phyloP scores from a whole-genome alignment of 1,140 invertebrate genomes.

The Drosophila ogumai region DNA sequence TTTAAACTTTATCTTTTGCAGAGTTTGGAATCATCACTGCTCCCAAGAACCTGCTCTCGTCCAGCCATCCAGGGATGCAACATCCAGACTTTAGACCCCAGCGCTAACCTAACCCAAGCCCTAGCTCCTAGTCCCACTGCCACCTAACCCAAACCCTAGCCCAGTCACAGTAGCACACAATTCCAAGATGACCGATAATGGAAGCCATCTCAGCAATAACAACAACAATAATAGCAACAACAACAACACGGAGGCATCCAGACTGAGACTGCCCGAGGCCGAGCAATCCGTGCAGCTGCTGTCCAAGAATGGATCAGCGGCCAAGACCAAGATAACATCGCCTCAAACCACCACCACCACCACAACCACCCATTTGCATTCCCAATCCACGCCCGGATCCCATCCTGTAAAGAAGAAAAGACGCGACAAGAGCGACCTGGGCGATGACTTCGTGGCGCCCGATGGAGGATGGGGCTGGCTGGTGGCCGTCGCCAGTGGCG shows the following conservation, averaged over 20 bases:
- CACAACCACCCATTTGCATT: not conserved
- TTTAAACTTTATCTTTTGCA: slow-evolving; percentile 4
- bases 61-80: slow-evolving; percentile 55
- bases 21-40: slow-evolving; percentile 5
- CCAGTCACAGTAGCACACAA: not conserved
- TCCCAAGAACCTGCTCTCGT: not conserved
- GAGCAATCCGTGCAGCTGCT: slow-evolving; percentile 32
- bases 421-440: slow-evolving; percentile 81
- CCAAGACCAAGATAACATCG: slow-evolving; percentile 9
- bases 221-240: slow-evolving; percentile 46
- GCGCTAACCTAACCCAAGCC: slow-evolving; percentile 10
- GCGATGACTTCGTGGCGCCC: slow-evolving; percentile 81
- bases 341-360: not conserved
- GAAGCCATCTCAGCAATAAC: slow-evolving; percentile 18
- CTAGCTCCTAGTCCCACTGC: not conserved
- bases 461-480: slow-evolving; percentile 85
- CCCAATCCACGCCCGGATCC: slow-evolving; percentile 10
- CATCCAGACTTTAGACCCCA: slow-evolving; percentile 11
- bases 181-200: slow-evolving; percentile 71
- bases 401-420: slow-evolving; percentile 67
- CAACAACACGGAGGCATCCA: slow-evolving; percentile 33
- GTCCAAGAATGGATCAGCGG: slow-evolving; percentile 44
- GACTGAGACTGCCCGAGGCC: slow-evolving; percentile 51
- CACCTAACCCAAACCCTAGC: not conserved
- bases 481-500: slow-evolving; percentile 78